Evolutionary conservation across 2,888 invertebrate species (phyloP), one percentile per base, ranked within the genome.

Genomic region (Drosophila neotestacea): DNA sequence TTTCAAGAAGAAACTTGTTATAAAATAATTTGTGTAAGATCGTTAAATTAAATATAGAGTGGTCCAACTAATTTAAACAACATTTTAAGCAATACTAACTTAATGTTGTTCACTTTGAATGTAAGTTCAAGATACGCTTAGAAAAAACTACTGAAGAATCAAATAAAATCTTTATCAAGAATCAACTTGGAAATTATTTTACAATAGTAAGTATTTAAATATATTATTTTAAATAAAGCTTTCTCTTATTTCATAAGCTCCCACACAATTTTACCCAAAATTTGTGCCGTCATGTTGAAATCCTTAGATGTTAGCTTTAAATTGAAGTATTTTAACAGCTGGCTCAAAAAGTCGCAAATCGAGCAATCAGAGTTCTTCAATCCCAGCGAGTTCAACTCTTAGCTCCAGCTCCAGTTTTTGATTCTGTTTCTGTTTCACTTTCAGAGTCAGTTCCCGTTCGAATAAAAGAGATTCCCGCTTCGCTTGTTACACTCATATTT

Each of bases 241-340:
- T 6, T 22, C 6, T 28, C 1, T 4, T 4, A 6, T 6, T 44
- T 27, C 11, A 4, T 6, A n/a, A 44, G 28, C 11, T 6, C 2
- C 4, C 6, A 11, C 27, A 11, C 0, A 27, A 27, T 27, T 44
- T 27, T 6, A 10, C 4, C 10, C 27, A n/a, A 27, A 10, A 27
- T n/a, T 44, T 27, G 6, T 3, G 2, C 2, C 4, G 0, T 27
- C 44, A 36, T 27, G 6, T 11, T 52, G 28, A 52, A 39, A 10
- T 39, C 4, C 36, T 55, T 10, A 32, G 56, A 28, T 27, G 6
- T 46, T 11, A 38, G 32, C 52, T 73, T 65, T 48, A 58, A 61
- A 27, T n/a, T 34, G 39, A 74, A 77, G 47, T 58, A n/a, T 22
- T 32, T 36, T 9, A 77, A 47, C 73, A 74, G 77, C 73, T 77